Conservation (phyloP, 2,797 vertebrate species). For the Anableps anableps region DNA sequence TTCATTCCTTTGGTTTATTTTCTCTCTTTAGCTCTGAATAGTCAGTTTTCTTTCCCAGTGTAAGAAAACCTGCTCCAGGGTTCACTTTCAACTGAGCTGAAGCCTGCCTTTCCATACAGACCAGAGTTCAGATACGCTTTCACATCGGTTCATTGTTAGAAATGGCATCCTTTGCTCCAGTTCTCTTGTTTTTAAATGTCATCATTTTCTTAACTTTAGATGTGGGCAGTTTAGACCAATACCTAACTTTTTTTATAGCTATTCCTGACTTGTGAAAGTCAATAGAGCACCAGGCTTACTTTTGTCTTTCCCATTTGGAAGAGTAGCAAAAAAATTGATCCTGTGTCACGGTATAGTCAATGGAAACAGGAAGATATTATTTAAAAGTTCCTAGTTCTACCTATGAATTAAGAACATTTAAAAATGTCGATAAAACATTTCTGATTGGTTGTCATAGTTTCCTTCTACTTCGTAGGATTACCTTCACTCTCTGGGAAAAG, state of each 20-base stretch:
- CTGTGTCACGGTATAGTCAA: not conserved
- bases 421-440: not conserved
- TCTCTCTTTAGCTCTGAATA: too few relatives aligned
- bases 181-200: not conserved
- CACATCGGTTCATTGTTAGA: too few relatives aligned
- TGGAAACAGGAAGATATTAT: not conserved
- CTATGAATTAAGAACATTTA: not conserved
- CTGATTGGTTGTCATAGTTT: slow-evolving; percentile 4
- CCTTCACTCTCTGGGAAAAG: slow-evolving; percentile 91
- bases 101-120: too few relatives aligned
- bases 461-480: slow-evolving; percentile 83
- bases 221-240: not conserved
- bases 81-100: too few relatives aligned
- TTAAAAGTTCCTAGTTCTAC: not conserved
- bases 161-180: too few relatives aligned
- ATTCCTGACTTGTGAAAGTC: not conserved
- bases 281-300: not conserved
- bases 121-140: too few relatives aligned
- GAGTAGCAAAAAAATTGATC: not conserved
- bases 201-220: not conserved
- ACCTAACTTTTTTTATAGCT: not conserved
- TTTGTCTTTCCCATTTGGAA: not conserved
- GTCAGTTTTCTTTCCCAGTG: too few relatives aligned
- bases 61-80: too few relatives aligned
- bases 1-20: too few relatives aligned